Conservation (phyloP, 2,888 invertebrate species). For the Heliconius ethilla region DNA sequence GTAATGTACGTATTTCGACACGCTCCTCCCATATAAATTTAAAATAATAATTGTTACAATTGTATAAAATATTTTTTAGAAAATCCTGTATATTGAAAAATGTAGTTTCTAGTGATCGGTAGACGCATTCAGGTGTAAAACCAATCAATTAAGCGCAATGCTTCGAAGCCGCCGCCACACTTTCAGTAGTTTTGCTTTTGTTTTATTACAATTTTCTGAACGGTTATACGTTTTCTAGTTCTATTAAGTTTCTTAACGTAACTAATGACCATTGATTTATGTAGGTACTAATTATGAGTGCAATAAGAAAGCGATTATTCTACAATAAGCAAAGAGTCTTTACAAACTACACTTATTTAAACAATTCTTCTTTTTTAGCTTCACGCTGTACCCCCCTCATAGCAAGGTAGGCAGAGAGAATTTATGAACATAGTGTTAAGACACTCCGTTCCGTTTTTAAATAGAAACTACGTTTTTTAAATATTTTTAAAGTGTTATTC, state of each 20-base stretch:
- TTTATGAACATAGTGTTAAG: too few species aligned
- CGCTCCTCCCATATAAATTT: too few species aligned
- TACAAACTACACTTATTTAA: too few species aligned
- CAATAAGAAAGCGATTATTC: not conserved
- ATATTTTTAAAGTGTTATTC: too few species aligned
- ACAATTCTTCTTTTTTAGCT: too few species aligned
- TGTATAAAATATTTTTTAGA: not conserved
- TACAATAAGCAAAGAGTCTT: too few species aligned
- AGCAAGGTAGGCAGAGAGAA: too few species aligned
- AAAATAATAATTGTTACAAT: not conserved
- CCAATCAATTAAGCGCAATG: conserved; percentile 57
- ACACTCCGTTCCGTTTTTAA: too few species aligned
- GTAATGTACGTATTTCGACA: too few species aligned
- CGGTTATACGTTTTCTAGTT: not conserved
- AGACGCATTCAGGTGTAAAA: conserved; percentile 54
- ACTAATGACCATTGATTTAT: not conserved
- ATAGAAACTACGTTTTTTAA: too few species aligned
- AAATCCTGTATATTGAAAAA: conserved; percentile 29
- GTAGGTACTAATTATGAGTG: not conserved
- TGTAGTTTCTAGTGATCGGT: conserved; percentile 51
- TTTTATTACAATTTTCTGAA: not conserved
- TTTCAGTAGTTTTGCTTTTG: conserved; percentile 34
- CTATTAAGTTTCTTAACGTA: not conserved
- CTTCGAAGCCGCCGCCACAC: conserved; percentile 37
- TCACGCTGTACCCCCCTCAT: too few species aligned